Conservation (phyloP, 2,888 invertebrate genomes). For the Tiliacea citrago region DNA sequence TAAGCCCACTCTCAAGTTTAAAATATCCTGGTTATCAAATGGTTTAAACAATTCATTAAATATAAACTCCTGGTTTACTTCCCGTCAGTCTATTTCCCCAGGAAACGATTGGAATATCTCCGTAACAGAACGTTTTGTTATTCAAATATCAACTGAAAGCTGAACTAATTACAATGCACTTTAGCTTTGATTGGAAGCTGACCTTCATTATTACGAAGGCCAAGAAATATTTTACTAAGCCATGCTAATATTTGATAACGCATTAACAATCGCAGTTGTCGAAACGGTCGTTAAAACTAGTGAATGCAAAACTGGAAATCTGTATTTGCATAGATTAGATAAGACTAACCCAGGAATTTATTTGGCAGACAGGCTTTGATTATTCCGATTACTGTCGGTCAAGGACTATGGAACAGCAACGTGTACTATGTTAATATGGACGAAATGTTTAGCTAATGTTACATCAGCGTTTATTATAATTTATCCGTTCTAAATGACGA, state of each 20-base stretch:
- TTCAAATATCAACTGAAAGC: conserved; percentile 20
- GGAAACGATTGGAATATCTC: conserved; percentile 7
- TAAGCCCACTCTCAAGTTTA: neutral
- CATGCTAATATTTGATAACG: conserved; percentile 23
- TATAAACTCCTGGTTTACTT: conserved; percentile 1
- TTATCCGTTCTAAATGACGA: conserved; percentile 39
- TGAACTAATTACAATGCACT: conserved; percentile 3
- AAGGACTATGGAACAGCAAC: conserved; percentile 37
- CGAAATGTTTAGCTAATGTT: conserved; percentile 50
- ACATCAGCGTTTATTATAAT: conserved; percentile 51
- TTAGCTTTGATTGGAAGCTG: conserved; percentile 8
- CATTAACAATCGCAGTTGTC: conserved; percentile 14
- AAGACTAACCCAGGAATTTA: conserved; percentile 10
- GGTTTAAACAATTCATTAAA: neutral
- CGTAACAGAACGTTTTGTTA: neutral
- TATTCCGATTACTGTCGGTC: conserved; percentile 33
- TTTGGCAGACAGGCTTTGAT: neutral
- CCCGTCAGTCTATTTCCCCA: conserved; percentile 13
- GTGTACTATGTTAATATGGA: conserved; percentile 21
- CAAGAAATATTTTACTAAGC: neutral
- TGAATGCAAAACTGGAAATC: conserved; percentile 30
- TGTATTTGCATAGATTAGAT: conserved; percentile 20
- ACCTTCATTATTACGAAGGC: conserved; percentile 19
- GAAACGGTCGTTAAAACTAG: conserved; percentile 24
- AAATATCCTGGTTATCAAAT: neutral